Evolutionary conservation across 2,888 invertebrate genomes (phyloP), one percentile per base, ranked within the genome.

Genomic region (Eledona agricola): DNA sequence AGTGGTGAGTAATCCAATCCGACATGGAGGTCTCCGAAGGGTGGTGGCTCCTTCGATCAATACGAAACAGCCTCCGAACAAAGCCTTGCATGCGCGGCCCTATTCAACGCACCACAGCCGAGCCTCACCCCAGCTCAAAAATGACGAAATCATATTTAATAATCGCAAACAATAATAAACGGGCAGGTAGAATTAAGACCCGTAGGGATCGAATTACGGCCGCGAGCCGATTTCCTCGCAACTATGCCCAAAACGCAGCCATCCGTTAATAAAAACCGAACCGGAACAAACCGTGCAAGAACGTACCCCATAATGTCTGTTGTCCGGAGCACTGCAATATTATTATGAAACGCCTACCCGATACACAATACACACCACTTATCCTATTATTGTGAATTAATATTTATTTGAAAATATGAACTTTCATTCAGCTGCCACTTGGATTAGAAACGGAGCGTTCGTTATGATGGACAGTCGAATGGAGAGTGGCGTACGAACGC

Each of bases 391-490:
- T 37, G 38, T 28, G 19, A 60, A 58, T n/a, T 35, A 45, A 43
- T 58, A 56, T 63, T 57, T 56, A 57, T 42, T 43, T 58, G 26
- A 29, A 40, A 59, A 62, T 53, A 58, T 57, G 38, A 59, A 32
- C 47, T 54, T 57, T 60, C 59, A 58, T 62, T 59, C 57, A 59
- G 37, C 59, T 64, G 59, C 58, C 60, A 59, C 60, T 57, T 59
- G 60, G 57, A 58, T 61, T 53, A 57, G 47, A 17, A 32, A 42
- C 17, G 23, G 51, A 57, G 51, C 59, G 58, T 55, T 49, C 51
- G 54, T 50, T 64, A 63, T 69, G 65, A 70, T 67, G 59, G 70
- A 67, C 70, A 69, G 66, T 54, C 60, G 55, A 67, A 70, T 66
- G 60, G 62, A 59, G 57, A 67, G 42, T 57, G 58, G 61, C 57